Percentiles rank a stretch among this genome's conserved stretches.
Conservation (phyloP, 1,140 invertebrate genomes). For the Vanessa atalanta region DNA sequence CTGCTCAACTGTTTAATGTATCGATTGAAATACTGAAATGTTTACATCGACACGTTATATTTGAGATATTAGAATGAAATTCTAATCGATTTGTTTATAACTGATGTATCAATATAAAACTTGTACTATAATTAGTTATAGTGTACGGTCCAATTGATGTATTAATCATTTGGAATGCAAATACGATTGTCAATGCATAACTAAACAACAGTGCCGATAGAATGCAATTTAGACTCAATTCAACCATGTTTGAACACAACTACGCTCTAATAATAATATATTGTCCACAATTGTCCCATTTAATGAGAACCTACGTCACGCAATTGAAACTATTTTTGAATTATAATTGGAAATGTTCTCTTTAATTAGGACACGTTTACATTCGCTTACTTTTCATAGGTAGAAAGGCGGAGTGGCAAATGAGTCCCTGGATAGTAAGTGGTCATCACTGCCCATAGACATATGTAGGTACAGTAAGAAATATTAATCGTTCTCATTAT, state of each 20-base stretch:
- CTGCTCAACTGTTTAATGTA: too few relatives aligned
- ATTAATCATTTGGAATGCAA: conserved; percentile 9
- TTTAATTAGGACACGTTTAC: not conserved
- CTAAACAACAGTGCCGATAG: not conserved
- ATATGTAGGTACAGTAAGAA: too few relatives aligned
- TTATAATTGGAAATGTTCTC: not conserved
- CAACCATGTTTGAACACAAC: conserved; percentile 6
- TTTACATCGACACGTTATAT: too few relatives aligned
- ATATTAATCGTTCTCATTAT: too few relatives aligned
- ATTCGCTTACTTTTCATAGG: too few relatives aligned
- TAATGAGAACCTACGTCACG: not conserved
- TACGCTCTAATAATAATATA: conserved; percentile 5
- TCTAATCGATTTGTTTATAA: too few relatives aligned
- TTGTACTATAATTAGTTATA: not conserved
- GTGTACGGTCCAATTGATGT: not conserved
- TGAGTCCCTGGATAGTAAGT: too few relatives aligned
- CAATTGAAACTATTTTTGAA: not conserved
- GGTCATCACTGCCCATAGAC: too few relatives aligned
- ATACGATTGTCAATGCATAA: conserved; percentile 8
- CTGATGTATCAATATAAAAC: not conserved
- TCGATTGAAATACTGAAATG: too few relatives aligned
- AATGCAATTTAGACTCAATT: conserved; percentile 12
- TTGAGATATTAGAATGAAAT: too few relatives aligned
- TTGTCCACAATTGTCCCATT: not conserved
- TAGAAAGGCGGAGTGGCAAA: too few relatives aligned